phyloP scores from a whole-genome alignment of 2,797 vertebrate genomes.

The Acridotheres tristis region DNA sequence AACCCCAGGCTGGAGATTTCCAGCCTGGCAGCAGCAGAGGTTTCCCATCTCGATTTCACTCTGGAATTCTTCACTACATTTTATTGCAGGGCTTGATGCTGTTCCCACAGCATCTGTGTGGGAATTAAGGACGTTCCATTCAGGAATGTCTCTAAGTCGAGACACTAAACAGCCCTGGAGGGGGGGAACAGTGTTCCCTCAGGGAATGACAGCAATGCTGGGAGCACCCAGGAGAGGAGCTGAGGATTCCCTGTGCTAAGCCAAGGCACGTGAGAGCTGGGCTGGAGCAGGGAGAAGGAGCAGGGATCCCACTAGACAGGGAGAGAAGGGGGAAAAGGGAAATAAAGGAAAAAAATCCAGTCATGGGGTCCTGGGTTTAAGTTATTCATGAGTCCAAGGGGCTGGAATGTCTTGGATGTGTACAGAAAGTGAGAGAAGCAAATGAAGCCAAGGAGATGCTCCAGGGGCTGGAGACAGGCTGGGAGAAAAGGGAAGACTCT shows the following conservation, averaged over 20 bases:
- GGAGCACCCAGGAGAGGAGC: neutral
- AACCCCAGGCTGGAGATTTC: conserved; percentile 12
- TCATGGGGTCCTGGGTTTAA: accelerated
- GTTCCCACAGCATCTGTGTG: neutral
- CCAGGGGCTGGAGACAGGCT: neutral
- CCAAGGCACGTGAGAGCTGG: accelerated
- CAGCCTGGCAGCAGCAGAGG: conserved; percentile 6
- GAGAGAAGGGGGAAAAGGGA: neutral
- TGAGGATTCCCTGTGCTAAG: neutral
- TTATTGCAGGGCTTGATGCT: conserved; percentile 3
- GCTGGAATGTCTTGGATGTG: neutral
- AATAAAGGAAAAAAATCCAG: neutral
- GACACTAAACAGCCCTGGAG: neutral
- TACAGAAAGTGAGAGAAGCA: neutral
- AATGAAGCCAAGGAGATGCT: neutral
- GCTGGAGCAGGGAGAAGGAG: neutral
- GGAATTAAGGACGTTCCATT: neutral
- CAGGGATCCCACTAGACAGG: neutral
- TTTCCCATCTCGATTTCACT: conserved; percentile 59
- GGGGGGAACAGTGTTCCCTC: accelerated
- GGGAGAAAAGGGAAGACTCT: neutral
- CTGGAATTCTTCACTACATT: conserved; percentile 40
- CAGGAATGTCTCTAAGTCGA: neutral
- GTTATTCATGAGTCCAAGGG: neutral
- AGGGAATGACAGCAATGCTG: neutral